These are phyloP conservation scores for Mastomys coucha DNA, from an alignment of 2,113 vertebrate species.

Conservation along the genomic window DNA sequence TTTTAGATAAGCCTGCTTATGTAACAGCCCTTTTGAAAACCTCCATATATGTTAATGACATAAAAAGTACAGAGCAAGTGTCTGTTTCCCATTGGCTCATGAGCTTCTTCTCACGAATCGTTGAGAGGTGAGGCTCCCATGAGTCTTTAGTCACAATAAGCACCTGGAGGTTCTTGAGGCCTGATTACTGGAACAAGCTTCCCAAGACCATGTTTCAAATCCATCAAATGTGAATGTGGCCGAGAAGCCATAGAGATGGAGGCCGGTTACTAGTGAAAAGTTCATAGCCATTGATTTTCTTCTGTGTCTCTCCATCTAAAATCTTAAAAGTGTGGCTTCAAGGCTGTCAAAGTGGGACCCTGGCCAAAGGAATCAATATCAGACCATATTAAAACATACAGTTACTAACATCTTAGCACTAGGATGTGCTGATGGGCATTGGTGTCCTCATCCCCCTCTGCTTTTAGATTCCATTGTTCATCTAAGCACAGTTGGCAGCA, in stretches of 20 bases:
- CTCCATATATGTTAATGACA: not conserved
- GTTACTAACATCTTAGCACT: slow-evolving; percentile 40
- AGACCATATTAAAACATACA: slow-evolving; percentile 83
- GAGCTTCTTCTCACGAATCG: not conserved
- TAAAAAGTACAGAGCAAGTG: not conserved
- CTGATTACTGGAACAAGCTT: not conserved
- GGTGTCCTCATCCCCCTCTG: slow-evolving; percentile 75
- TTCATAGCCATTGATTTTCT: slow-evolving; percentile 84
- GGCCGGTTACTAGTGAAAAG: slow-evolving; percentile 73
- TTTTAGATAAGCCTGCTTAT: slow-evolving; percentile 13
- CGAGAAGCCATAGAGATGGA: slow-evolving; percentile 30
- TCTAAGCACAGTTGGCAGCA: slow-evolving; percentile 69
- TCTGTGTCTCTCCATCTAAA: slow-evolving; percentile 81
- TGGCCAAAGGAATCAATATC: slow-evolving; percentile 85
- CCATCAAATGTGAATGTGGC: slow-evolving; percentile 19
- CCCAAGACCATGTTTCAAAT: slow-evolving; percentile 19
- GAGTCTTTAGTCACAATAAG: slow-evolving; percentile 62
- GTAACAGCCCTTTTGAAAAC: not conserved
- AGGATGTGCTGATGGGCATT: slow-evolving; percentile 66
- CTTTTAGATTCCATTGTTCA: slow-evolving; percentile 73
- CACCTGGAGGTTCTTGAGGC: slow-evolving; percentile 1
- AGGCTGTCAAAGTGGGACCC: slow-evolving; percentile 83
- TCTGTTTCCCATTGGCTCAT: not conserved
- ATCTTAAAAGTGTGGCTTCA: slow-evolving; percentile 80
- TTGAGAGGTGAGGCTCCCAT: not conserved